phyloP scores from a whole-genome alignment of 2,888 invertebrate species.

The Lobophora halterata region DNA sequence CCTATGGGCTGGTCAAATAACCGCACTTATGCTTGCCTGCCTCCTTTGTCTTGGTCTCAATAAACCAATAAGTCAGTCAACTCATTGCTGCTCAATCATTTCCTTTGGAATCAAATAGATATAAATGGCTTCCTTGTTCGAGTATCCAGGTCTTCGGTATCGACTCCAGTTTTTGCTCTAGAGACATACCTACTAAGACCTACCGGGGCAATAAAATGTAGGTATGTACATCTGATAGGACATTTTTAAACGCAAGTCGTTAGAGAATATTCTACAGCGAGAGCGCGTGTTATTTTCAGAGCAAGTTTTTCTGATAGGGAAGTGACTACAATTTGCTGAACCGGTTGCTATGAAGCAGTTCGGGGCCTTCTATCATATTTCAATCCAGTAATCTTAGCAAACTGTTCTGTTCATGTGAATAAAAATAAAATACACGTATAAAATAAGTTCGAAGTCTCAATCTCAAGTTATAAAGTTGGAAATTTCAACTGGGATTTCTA shows the following conservation, averaged over 20 bases:
- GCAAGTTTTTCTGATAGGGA: slow-evolving; percentile 56
- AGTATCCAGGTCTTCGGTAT: slow-evolving; percentile 27
- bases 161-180: slow-evolving; percentile 32
- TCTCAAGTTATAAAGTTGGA: too few species aligned
- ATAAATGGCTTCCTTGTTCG: slow-evolving; percentile 31
- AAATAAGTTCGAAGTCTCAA: slow-evolving; percentile 47
- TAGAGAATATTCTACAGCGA: slow-evolving; percentile 41
- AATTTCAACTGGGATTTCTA: too few species aligned
- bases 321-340: slow-evolving; percentile 57
- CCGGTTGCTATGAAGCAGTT: slow-evolving; percentile 59
- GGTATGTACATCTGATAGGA: slow-evolving; percentile 35
- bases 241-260: slow-evolving; percentile 39
- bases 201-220: slow-evolving; percentile 23
- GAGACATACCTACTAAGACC: slow-evolving; percentile 2
- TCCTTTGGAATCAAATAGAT: slow-evolving; percentile 29
- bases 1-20: slow-evolving; percentile 54
- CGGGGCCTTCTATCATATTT: slow-evolving; percentile 43
- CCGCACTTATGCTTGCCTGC: slow-evolving; percentile 41
- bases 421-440: slow-evolving; percentile 51
- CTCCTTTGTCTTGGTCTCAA: slow-evolving; percentile 42
- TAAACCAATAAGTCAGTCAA: slow-evolving; percentile 39
- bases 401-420: slow-evolving; percentile 42
- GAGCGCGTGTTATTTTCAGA: slow-evolving; percentile 38
- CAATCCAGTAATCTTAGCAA: slow-evolving; percentile 45
- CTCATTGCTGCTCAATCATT: slow-evolving; percentile 34